Conservation (phyloP, 2,113 vertebrate genomes). For the Theristicus caerulescens region DNA sequence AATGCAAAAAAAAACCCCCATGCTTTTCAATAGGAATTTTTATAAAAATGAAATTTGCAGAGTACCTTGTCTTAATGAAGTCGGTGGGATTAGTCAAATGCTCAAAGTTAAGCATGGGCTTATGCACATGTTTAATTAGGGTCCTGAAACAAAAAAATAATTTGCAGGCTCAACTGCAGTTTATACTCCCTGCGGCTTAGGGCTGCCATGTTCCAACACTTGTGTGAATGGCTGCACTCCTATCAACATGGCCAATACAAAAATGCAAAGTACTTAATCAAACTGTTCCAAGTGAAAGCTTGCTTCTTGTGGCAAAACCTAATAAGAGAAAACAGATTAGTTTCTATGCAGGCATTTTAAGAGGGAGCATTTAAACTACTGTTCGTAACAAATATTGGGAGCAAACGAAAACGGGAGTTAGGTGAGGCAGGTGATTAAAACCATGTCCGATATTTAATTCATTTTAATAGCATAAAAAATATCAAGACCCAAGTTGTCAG, state of each 20-base stretch:
- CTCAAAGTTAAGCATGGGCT: not conserved
- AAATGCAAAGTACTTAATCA: not conserved
- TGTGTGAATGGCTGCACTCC: not conserved
- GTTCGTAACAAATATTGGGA: not conserved
- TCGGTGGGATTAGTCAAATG: not conserved
- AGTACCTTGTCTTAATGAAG: not conserved
- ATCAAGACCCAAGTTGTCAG: not conserved
- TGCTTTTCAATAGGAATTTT: not conserved
- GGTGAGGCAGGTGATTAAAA: not conserved
- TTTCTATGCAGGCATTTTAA: not conserved
- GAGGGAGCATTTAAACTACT: not conserved
- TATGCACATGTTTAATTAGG: not conserved
- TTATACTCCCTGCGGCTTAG: not conserved
- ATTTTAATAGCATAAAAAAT: not conserved
- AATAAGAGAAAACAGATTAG: not conserved
- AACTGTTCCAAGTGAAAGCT: not conserved
- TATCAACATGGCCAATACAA: not conserved
- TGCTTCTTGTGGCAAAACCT: not conserved
- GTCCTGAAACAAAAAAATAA: not conserved
- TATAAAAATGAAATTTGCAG: not conserved
- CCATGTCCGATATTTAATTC: not conserved
- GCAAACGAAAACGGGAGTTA: not conserved
- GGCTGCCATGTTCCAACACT: not conserved
- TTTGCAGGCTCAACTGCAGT: not conserved
- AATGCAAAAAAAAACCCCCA: not conserved